Percentiles rank a stretch among this genome's conserved stretches.
Conservation (phyloP, 1,140 invertebrate genomes). For the Limonius californicus region DNA sequence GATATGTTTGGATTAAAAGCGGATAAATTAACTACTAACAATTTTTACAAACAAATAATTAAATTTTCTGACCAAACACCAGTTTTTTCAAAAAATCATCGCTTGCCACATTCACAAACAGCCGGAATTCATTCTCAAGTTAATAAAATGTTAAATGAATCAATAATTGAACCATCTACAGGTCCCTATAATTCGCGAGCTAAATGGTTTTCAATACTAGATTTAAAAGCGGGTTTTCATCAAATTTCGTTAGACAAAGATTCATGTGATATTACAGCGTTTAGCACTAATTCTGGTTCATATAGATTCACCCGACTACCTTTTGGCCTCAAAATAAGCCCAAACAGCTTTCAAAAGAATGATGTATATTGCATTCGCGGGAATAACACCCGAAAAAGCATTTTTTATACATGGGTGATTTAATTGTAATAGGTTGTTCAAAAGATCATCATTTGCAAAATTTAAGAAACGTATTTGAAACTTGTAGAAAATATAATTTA, state of each 20-base stretch:
- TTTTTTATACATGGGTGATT: slow-evolving; percentile 28
- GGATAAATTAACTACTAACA: too few species aligned
- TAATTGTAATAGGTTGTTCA: slow-evolving; percentile 23
- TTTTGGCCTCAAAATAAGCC: slow-evolving; percentile 17
- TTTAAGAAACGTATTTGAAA: slow-evolving; percentile 28
- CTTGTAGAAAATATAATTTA: slow-evolving; percentile 35
- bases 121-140: background rate
- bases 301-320: slow-evolving; percentile 21
- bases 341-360: slow-evolving; percentile 23
- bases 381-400: slow-evolving; percentile 13
- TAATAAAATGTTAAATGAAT: background rate
- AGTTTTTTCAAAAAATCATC: too few species aligned
- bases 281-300: slow-evolving; percentile 15
- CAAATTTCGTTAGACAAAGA: background rate
- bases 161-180: background rate
- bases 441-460: slow-evolving; percentile 24
- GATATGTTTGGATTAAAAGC: too few species aligned
- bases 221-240: slow-evolving; percentile 6
- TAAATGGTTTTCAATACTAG: background rate
- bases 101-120: background rate
- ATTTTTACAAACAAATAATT: too few species aligned
- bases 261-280: background rate
- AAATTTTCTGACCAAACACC: too few species aligned
- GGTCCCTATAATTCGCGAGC: background rate
- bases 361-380: slow-evolving; percentile 20